Evolutionary conservation across 2,113 vertebrate genomes (phyloP), one percentile per base, ranked within the genome.

Genomic region (Tragelaphus imberbis): DNA sequence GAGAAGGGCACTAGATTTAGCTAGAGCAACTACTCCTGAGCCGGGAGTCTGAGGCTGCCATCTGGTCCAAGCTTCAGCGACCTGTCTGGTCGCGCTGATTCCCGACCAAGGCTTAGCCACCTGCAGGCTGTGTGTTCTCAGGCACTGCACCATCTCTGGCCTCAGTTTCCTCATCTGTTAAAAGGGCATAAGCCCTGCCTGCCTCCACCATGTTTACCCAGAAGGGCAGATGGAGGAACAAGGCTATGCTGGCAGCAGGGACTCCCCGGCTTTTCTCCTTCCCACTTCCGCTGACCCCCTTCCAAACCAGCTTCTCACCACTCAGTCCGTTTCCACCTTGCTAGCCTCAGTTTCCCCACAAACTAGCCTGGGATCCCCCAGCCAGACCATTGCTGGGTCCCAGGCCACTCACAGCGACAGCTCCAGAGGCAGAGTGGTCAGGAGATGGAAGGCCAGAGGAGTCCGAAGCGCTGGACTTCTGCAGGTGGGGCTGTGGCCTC

Each of bases 341-440:
- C 61, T 44, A 47, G 36, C 92, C 88, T 94, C 94, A 93, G 84
- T 92, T 85, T 97, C 65, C 88, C 80, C 94, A 84, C 88, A 44
- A 33, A 49, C 47, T 6, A 89, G 55, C 61, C 59, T 1, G 5
- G 53, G 44, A 11, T 36, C 30, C 79, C 91, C 2, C 0, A 36
- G 36, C 2, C 92, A 85, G 86, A 49, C 71, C 36, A 61, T 25
- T 21, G 51, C 65, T 58, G 56, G 49, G 27, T 17, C 87, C 63
- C 6, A 8, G 16, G 56, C 17, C 82, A 96, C 98, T 98, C 93
- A 97, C 97, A 81, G 92, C 10, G 8, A 95, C 36, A 79, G 65
- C 47, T 92, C 56, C n/a, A 0, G 25, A 90, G 85, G 71, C 12
- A 2, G 8, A 79, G 90, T 8, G 80, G 84, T 49, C 87, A 75